phyloP scores from a whole-genome alignment of 2,797 vertebrate species.

The Sebastes diaconus region DNA sequence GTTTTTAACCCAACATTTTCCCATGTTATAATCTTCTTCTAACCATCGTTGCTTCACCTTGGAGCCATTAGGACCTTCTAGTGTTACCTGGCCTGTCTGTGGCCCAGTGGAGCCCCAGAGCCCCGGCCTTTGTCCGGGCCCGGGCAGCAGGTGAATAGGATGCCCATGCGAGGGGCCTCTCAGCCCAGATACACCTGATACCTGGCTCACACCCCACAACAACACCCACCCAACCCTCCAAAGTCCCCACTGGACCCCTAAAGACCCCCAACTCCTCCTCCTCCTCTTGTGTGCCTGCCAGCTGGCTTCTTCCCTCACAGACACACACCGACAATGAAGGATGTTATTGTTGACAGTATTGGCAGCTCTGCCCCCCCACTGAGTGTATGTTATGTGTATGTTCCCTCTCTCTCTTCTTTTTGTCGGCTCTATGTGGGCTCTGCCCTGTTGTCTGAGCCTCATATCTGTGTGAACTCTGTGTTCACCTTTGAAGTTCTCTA shows the following conservation, averaged over 20 bases:
- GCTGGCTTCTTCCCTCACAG: constrained; percentile 47
- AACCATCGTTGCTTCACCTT: constrained; percentile 67
- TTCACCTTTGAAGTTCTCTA: constrained; percentile 73
- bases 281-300: constrained; percentile 54
- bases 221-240: constrained; percentile 31
- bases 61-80: constrained; percentile 74
- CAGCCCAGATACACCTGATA: constrained; percentile 75
- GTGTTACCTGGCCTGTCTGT: constrained; percentile 69
- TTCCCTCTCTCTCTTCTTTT: constrained; percentile 43
- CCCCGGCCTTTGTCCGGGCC: constrained; percentile 63
- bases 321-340: constrained; percentile 61
- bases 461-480: constrained; percentile 70
- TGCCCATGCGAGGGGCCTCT: constrained; percentile 71
- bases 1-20: constrained; percentile 55
- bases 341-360: constrained; percentile 65
- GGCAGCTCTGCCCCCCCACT: constrained; percentile 14
- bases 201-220: constrained; percentile 48
- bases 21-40: constrained; percentile 66
- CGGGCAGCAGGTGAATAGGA: constrained; percentile 69
- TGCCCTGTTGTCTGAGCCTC: constrained; percentile 60
- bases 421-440: constrained; percentile 56
- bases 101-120: constrained; percentile 55
- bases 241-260: constrained; percentile 50
- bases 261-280: constrained; percentile 30
- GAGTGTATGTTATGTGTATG: constrained; percentile 54